Percentiles rank a stretch among this genome's conserved stretches.
phyloP scores from a whole-genome alignment of 2,888 invertebrate genomes.

The Sarcophaga carnaria region DNA sequence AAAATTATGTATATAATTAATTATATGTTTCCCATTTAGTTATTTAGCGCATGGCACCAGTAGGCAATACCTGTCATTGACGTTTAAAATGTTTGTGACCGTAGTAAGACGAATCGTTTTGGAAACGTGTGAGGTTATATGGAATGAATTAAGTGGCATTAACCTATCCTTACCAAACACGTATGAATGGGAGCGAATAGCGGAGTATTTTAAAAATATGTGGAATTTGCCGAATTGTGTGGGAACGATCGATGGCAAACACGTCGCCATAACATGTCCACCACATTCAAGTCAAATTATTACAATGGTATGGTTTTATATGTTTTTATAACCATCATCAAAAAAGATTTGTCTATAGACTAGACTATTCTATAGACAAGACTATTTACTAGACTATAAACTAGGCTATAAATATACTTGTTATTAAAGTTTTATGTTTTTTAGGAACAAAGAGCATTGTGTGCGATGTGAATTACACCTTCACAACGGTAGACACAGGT shows the following conservation, averaged over 20 bases:
- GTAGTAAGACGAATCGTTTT: neutral
- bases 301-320: slow-evolving; percentile 8
- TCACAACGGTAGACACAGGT: neutral
- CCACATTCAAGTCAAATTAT: neutral
- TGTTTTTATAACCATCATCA: slow-evolving; percentile 7
- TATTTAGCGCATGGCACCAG: too few relatives aligned
- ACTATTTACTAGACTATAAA: neutral
- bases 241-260: too few relatives aligned
- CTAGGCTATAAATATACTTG: neutral
- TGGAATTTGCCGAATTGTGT: too few relatives aligned
- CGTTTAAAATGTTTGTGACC: too few relatives aligned
- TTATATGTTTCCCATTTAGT: too few relatives aligned
- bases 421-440: neutral
- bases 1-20: too few relatives aligned
- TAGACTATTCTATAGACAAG: too few relatives aligned
- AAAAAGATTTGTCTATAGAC: slow-evolving; percentile 8
- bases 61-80: too few relatives aligned
- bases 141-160: slow-evolving; percentile 14
- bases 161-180: neutral
- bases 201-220: too few relatives aligned
- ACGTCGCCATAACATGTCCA: too few relatives aligned
- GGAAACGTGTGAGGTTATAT: slow-evolving; percentile 9
- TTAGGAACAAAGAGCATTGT: neutral
- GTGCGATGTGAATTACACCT: slow-evolving; percentile 1
- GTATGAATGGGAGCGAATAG: too few relatives aligned